phyloP scores from a whole-genome alignment of 2,113 vertebrate species.

The Hippopotamus amphibius region DNA sequence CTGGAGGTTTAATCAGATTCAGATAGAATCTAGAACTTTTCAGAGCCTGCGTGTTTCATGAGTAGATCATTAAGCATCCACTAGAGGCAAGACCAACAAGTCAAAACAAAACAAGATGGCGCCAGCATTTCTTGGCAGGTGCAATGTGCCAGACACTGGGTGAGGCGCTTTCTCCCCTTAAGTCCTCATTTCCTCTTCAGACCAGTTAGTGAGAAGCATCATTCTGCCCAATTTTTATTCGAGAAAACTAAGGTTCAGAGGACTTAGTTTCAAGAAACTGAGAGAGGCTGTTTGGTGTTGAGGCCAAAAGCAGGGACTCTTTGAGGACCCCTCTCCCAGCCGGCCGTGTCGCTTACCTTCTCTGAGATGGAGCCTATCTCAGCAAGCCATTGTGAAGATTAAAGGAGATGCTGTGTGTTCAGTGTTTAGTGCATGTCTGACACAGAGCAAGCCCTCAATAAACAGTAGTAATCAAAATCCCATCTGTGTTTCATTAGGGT shows the following conservation, averaged over 20 bases:
- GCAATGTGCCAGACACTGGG: background rate
- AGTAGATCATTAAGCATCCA: background rate
- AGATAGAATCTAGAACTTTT: background rate
- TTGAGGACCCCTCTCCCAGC: accelerated
- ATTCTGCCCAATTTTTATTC: background rate
- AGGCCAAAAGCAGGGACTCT: background rate
- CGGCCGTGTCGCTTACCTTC: background rate
- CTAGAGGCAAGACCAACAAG: background rate
- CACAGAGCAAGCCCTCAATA: background rate
- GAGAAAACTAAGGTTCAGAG: background rate
- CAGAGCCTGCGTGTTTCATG: background rate
- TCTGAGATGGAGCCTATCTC: background rate
- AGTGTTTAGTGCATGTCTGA: background rate
- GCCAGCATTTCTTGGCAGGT: background rate
- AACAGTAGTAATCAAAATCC: background rate
- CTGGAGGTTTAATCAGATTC: slow-evolving; percentile 6
- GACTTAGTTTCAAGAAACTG: background rate
- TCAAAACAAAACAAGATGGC: background rate
- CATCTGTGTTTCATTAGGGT: slow-evolving; percentile 28
- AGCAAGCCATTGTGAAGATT: background rate
- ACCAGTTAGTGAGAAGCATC: background rate
- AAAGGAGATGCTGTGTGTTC: background rate
- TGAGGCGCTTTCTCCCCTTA: background rate
- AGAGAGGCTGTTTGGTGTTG: background rate
- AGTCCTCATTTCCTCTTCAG: background rate